A percentile compares a stretch with the other conserved stretches of the same genome.
These are phyloP conservation scores for Leptinotarsa haldemani DNA, from an alignment of 2,888 invertebrate species.

Conservation along the genomic window DNA sequence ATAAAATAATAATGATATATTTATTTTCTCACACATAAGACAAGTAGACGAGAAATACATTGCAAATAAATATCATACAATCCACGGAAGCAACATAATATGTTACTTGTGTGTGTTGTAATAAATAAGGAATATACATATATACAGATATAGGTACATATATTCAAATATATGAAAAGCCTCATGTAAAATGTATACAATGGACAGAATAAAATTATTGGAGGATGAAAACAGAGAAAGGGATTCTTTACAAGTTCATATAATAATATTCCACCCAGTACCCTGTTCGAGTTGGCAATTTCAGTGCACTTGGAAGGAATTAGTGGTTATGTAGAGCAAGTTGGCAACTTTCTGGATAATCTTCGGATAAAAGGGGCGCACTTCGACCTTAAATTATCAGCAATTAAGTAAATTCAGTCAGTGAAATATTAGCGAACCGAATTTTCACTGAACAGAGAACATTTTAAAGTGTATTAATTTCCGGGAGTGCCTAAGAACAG, in stretches of 20 bases:
- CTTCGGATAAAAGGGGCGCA: conserved; percentile 31
- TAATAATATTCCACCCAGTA: background rate
- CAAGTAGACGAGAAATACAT: too few species aligned
- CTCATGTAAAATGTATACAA: too few species aligned
- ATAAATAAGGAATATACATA: too few species aligned
- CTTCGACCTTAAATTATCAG: conserved; percentile 38
- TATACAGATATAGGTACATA: too few species aligned
- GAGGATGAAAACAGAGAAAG: background rate
- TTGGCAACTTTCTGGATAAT: conserved; percentile 34
- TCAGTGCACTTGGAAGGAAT: conserved; percentile 1
- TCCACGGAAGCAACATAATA: too few species aligned
- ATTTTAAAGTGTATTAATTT: conserved; percentile 28
- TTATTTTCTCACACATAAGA: too few species aligned
- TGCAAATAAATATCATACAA: too few species aligned
- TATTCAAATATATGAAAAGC: too few species aligned
- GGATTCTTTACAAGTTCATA: background rate
- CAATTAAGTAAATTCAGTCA: conserved; percentile 37
- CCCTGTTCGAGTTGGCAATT: background rate
- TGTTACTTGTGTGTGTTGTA: too few species aligned
- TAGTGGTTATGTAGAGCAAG: conserved; percentile 31
- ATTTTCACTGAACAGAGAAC: conserved; percentile 30
- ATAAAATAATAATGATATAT: too few species aligned
- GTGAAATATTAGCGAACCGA: conserved; percentile 31
- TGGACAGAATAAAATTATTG: too few species aligned
- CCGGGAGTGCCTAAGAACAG: conserved; percentile 22